These are phyloP conservation scores for Indri indri DNA, from an alignment of 2,113 vertebrate genomes.

Conservation along the genomic window DNA sequence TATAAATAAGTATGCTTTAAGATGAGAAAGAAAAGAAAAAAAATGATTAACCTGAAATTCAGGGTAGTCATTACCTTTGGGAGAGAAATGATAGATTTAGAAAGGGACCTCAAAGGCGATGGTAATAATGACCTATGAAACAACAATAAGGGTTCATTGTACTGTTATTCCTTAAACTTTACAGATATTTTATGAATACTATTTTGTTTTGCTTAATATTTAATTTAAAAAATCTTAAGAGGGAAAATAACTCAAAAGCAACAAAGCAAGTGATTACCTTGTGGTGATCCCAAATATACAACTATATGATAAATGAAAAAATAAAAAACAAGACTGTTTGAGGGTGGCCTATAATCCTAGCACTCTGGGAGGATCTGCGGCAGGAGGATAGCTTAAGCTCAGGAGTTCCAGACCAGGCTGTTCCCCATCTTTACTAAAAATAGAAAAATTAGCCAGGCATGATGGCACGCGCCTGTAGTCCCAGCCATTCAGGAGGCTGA, in stretches of 20 bases:
- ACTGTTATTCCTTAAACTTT: background rate
- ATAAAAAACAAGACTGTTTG: no score
- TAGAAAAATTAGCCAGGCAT: no score
- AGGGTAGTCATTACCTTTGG: background rate
- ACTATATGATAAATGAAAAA: background rate
- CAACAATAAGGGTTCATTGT: background rate
- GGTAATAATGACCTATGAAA: background rate
- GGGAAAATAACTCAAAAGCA: background rate
- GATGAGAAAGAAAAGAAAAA: background rate
- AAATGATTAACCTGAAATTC: background rate
- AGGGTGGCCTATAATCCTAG: background rate
- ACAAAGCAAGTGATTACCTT: background rate
- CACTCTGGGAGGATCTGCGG: no score
- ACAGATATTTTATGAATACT: background rate
- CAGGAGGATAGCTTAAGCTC: no score
- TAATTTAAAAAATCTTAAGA: background rate
- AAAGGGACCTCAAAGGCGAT: background rate
- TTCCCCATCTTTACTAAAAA: no score
- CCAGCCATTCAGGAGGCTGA: no score
- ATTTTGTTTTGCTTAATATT: constrained; percentile 19
- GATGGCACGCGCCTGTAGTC: no score
- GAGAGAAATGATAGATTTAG: background rate
- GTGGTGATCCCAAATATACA: background rate
- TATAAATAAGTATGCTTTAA: background rate
- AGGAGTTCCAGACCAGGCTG: no score